Evolutionary conservation across 2,797 vertebrate genomes (phyloP).

Genomic region (Cyclopterus lumpus): DNA sequence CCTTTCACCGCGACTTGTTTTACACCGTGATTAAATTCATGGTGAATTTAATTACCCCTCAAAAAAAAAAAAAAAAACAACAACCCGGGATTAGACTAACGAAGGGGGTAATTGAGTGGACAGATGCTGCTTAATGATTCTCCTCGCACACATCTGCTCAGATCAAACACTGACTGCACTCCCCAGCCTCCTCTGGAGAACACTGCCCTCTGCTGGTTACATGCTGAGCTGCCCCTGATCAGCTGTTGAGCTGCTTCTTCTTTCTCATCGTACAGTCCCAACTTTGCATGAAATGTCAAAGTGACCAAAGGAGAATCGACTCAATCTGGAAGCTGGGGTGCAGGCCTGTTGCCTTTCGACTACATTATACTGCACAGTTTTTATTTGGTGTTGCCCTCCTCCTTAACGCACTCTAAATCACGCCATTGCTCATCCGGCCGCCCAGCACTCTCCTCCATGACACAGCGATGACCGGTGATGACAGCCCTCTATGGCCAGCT

Average conservation of each 20-base stretch:
- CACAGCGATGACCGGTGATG: slow-evolving; percentile 52
- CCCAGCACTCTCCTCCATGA: slow-evolving; percentile 30
- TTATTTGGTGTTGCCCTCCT: not conserved
- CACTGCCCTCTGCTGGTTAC: slow-evolving; percentile 75
- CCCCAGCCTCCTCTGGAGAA: slow-evolving; percentile 27
- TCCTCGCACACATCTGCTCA: slow-evolving; percentile 59
- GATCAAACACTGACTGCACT: slow-evolving; percentile 27
- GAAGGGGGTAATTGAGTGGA: slow-evolving; percentile 55
- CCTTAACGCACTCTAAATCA: not conserved
- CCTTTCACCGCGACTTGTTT: slow-evolving; percentile 15
- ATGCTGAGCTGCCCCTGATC: slow-evolving; percentile 13
- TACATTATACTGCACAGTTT: not conserved
- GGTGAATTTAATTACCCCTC: slow-evolving; percentile 41
- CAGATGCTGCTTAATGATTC: slow-evolving; percentile 63
- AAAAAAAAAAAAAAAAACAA: slow-evolving; percentile 30
- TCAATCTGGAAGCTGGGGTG: not conserved
- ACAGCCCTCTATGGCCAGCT: slow-evolving; percentile 64
- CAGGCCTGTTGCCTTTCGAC: not conserved
- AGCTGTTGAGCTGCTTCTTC: not conserved
- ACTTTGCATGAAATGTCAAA: not conserved
- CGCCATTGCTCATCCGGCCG: slow-evolving; percentile 16
- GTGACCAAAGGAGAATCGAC: not conserved
- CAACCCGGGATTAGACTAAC: slow-evolving; percentile 52
- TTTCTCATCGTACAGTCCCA: not conserved
- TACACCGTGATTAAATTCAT: slow-evolving; percentile 24